Evolutionary conservation across 2,888 invertebrate species (phyloP).

Genomic region (Eutolmus rufibarbis): DNA sequence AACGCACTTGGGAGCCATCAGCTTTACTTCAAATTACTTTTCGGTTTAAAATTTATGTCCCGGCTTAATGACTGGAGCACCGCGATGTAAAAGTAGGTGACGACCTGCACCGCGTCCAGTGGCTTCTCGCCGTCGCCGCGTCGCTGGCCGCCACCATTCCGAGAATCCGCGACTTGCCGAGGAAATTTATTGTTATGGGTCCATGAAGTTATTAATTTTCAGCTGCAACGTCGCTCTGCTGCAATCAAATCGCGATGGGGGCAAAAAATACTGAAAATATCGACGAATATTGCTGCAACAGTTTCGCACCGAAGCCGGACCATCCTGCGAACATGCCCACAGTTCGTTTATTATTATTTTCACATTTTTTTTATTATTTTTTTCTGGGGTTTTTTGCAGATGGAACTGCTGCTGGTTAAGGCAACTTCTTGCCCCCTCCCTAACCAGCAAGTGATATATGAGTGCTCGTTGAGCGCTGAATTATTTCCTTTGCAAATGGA

Average conservation of each 20-base stretch:
- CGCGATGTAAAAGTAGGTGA: constrained; percentile 23
- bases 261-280: not conserved
- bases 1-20: not conserved
- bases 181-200: constrained; percentile 46
- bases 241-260: not conserved
- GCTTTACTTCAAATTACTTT: not conserved
- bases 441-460: constrained; percentile 36
- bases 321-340: constrained; percentile 24
- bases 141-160: not conserved
- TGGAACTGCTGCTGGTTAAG: not conserved
- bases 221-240: not conserved
- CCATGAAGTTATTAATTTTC: constrained; percentile 45
- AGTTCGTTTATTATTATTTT: not conserved
- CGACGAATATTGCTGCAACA: not conserved
- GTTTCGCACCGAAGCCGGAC: not conserved
- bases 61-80: not conserved
- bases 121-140: not conserved
- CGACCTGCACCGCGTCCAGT: not conserved
- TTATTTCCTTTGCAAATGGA: constrained; percentile 40
- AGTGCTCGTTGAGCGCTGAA: constrained; percentile 31
- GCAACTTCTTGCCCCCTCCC: not conserved
- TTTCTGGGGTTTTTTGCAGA: not conserved
- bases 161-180: not conserved
- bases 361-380: not conserved
- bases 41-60: not conserved